A percentile compares a stretch with the other conserved stretches of the same genome.
Evolutionary conservation across 2,797 vertebrate species (phyloP).

Genomic region (Chiloscyllium punctatum): DNA sequence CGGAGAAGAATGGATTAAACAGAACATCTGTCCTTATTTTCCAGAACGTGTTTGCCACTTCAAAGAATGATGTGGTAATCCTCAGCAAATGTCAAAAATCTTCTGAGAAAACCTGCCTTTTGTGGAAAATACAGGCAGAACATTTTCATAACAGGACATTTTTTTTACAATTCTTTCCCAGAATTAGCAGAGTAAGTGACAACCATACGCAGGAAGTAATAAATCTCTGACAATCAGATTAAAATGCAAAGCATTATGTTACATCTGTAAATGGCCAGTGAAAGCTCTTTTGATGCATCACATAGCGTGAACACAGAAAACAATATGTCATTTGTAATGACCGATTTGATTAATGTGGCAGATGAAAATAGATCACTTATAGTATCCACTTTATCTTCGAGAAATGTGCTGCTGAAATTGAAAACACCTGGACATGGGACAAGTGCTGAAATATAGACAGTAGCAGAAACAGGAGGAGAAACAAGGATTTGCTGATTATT

Average conservation of each 20-base stretch:
- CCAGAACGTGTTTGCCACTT: background rate
- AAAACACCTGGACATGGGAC: conserved; percentile 15
- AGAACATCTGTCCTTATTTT: background rate
- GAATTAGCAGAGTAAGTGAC: background rate
- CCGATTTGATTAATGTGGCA: conserved; percentile 14
- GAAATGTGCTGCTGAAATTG: background rate
- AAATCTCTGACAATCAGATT: conserved; percentile 23
- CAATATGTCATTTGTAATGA: conserved; percentile 22
- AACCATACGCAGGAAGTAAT: conserved; percentile 11
- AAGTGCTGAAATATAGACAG: background rate
- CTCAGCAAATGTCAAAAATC: background rate
- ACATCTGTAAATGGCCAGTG: background rate
- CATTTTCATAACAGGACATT: background rate
- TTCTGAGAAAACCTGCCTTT: background rate
- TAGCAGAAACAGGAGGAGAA: background rate
- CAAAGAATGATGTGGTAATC: background rate
- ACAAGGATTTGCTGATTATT: background rate
- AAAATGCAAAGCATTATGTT: background rate
- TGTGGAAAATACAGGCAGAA: background rate
- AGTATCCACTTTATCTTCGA: conserved; percentile 26
- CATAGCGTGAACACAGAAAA: background rate
- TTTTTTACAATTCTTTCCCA: conserved; percentile 8
- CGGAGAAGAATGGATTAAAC: background rate
- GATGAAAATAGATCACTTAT: conserved; percentile 34
- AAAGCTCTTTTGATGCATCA: conserved; percentile 4